phyloP scores from a whole-genome alignment of 2,888 invertebrate genomes.

The Apoda limacodes region DNA sequence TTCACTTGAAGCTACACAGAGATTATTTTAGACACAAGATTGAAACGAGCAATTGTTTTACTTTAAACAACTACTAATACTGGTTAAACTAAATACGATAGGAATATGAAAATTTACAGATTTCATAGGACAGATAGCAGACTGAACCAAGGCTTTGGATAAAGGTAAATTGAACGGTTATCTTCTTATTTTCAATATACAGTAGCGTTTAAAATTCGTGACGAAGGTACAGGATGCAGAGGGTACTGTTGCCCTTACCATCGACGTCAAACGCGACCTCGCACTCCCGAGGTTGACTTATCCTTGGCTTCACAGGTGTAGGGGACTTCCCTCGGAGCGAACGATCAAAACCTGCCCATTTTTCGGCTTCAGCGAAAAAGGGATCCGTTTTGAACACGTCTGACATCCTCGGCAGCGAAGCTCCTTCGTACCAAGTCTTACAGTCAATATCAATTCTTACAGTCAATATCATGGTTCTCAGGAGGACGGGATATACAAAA shows the following conservation, averaged over 20 bases:
- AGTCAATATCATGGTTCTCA: too few relatives aligned
- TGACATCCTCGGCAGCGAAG: slow-evolving; percentile 54
- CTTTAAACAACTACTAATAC: slow-evolving; percentile 5
- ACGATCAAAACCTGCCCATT: slow-evolving; percentile 68
- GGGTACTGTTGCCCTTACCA: slow-evolving; percentile 72
- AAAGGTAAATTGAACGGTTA: too few relatives aligned
- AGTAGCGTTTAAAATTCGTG: too few relatives aligned
- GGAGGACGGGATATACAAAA: too few relatives aligned
- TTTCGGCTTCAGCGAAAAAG: slow-evolving; percentile 65
- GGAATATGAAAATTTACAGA: too few relatives aligned
- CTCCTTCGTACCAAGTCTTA: slow-evolving; percentile 64
- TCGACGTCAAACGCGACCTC: slow-evolving; percentile 81
- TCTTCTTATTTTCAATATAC: too few relatives aligned
- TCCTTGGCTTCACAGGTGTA: slow-evolving; percentile 79
- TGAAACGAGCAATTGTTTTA: slow-evolving; percentile 5
- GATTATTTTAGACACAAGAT: slow-evolving; percentile 5
- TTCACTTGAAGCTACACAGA: slow-evolving; percentile 29
- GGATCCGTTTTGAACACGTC: slow-evolving; percentile 62
- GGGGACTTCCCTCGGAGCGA: slow-evolving; percentile 72
- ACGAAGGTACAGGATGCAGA: slow-evolving; percentile 49
- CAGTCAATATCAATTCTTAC: too few relatives aligned
- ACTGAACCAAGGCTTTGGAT: too few relatives aligned
- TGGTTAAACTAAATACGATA: slow-evolving; percentile 1
- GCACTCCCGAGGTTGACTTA: slow-evolving; percentile 75
- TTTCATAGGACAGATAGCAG: too few relatives aligned